A percentile compares a stretch with the other conserved stretches of the same genome.
Conservation (phyloP, 2,888 invertebrate genomes). For the Blera fallax region DNA sequence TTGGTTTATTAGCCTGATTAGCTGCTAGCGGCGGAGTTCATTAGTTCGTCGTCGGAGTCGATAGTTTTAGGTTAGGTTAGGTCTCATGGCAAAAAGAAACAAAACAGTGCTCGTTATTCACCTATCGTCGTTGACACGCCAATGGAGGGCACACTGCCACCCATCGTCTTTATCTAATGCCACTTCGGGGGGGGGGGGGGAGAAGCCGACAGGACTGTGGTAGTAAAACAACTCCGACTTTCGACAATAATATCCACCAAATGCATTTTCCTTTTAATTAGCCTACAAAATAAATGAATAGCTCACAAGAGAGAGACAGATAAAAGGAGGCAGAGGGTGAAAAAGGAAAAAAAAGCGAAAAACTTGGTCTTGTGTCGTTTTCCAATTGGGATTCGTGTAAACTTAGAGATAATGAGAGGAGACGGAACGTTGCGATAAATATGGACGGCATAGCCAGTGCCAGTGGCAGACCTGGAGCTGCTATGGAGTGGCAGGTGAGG, state of each 20-base stretch:
- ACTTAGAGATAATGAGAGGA: constrained; percentile 67
- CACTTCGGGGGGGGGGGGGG: not conserved
- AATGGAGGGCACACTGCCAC: constrained; percentile 39
- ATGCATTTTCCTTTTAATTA: constrained; percentile 73
- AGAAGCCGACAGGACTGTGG: not conserved
- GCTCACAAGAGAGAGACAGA: not conserved
- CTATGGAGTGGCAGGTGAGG: not conserved
- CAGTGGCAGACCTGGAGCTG: not conserved
- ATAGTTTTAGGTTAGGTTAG: constrained; percentile 51
- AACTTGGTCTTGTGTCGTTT: constrained; percentile 56
- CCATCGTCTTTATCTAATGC: constrained; percentile 32
- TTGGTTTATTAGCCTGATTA: constrained; percentile 73
- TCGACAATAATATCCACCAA: constrained; percentile 57
- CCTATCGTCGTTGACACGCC: constrained; percentile 61
- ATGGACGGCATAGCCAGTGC: constrained; percentile 48
- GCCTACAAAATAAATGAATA: constrained; percentile 64
- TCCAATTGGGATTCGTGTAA: constrained; percentile 68
- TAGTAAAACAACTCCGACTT: constrained; percentile 22
- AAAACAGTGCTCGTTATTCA: constrained; percentile 46
- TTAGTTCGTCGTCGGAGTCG: constrained; percentile 61
- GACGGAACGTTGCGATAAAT: constrained; percentile 68
- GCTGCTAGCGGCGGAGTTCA: constrained; percentile 68
- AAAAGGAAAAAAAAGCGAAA: not conserved
- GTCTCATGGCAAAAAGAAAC: constrained; percentile 21
- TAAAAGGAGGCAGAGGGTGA: not conserved